Conservation (phyloP, 2,113 vertebrate genomes). For the Parus major region DNA sequence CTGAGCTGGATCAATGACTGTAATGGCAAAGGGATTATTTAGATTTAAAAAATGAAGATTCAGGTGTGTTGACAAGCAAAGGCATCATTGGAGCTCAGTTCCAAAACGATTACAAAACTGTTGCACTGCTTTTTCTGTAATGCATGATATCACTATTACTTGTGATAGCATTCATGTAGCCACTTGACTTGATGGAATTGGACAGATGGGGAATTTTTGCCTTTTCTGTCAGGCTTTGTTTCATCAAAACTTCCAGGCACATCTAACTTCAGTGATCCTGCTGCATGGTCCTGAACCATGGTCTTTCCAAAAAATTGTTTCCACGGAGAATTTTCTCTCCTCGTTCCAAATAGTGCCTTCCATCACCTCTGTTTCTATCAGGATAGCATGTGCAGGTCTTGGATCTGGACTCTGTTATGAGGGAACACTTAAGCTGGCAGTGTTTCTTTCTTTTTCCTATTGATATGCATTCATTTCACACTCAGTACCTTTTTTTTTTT, state of each 20-base stretch:
- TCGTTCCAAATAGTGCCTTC: background rate
- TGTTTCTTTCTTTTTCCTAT: background rate
- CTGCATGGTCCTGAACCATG: background rate
- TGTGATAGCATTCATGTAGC: background rate
- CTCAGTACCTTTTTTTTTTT: background rate
- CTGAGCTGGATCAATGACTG: background rate
- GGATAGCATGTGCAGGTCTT: rapidly evolving
- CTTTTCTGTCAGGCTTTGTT: background rate
- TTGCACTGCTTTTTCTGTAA: background rate
- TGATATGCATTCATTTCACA: background rate
- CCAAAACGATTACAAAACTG: background rate
- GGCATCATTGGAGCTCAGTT: background rate
- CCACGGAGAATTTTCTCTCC: background rate
- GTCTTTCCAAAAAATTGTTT: background rate
- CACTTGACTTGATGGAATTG: background rate
- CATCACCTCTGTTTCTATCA: background rate
- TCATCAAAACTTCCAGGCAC: rapidly evolving
- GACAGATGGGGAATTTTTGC: background rate
- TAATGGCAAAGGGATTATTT: background rate
- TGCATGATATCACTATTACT: background rate
- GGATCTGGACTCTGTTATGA: background rate
- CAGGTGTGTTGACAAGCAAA: background rate
- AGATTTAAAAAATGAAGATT: background rate
- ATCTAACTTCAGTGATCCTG: background rate
- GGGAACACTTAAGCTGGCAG: background rate